A percentile compares a stretch with the other conserved stretches of the same genome.
These are phyloP conservation scores for Tigriopus japonicus DNA, from an alignment of 1,140 invertebrate genomes.

Conservation along the genomic window DNA sequence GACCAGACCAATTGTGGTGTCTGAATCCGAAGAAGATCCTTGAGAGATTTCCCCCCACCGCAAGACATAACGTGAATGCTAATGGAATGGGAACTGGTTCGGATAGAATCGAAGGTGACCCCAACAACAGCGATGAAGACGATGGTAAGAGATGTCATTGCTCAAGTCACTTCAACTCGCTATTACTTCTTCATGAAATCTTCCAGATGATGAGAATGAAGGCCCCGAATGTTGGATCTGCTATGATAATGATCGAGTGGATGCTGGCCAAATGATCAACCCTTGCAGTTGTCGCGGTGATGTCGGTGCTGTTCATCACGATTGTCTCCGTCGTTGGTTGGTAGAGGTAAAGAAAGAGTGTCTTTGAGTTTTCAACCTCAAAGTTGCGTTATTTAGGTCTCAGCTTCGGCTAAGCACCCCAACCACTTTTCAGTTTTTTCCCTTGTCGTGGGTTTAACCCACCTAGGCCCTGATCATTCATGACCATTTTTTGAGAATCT, in stretches of 20 bases:
- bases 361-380: background rate
- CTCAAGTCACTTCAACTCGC: no score
- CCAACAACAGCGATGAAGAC: no score
- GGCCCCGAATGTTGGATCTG: constrained; percentile 73
- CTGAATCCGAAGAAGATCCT: constrained; percentile 65
- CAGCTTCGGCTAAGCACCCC: no score
- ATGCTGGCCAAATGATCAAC: constrained; percentile 57
- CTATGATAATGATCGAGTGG: constrained; percentile 54
- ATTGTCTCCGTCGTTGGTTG: constrained; percentile 72
- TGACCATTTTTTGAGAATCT: no score
- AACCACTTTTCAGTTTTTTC: no score
- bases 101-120: no score
- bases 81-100: no score
- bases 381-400: no score
- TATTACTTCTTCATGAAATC: no score
- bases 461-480: no score
- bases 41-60: constrained; percentile 15
- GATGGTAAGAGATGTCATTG: no score
- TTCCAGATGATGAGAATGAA: constrained; percentile 2
- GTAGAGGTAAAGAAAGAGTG: constrained; percentile 32
- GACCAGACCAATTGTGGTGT: constrained; percentile 80
- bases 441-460: no score
- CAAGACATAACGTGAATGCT: constrained; percentile 14
- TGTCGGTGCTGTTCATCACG: constrained; percentile 71
- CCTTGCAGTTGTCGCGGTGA: constrained; percentile 78